Conservation (phyloP, 1,140 invertebrate species). For the Pygmarrhopalites habei region DNA sequence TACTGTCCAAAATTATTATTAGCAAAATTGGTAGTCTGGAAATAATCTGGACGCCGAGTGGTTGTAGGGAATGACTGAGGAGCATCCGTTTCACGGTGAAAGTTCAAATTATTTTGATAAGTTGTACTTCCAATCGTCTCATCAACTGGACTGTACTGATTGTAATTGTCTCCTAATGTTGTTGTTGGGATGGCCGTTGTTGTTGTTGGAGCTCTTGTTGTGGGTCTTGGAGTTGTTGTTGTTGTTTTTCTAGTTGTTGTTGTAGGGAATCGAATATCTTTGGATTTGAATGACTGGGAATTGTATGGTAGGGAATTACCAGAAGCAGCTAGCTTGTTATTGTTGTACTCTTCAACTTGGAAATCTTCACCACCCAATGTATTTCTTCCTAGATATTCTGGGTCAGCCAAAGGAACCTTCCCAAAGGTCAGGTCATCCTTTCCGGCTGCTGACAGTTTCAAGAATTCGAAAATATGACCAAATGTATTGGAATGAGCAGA, state of each 20-base stretch:
- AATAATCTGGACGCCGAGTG: slow-evolving; percentile 6
- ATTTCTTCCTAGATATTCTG: slow-evolving; percentile 33
- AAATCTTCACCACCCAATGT: slow-evolving; percentile 35
- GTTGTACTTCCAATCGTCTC: not conserved
- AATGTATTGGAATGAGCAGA: slow-evolving; percentile 24
- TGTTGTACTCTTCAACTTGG: slow-evolving; percentile 39
- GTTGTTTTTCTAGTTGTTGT: slow-evolving; percentile 8
- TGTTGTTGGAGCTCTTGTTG: slow-evolving; percentile 13
- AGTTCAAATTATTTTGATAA: slow-evolving; percentile 5
- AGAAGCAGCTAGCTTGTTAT: slow-evolving; percentile 33
- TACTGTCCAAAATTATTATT: not conserved
- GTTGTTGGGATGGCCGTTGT: not conserved
- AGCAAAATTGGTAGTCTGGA: slow-evolving; percentile 4
- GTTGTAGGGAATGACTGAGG: slow-evolving; percentile 10
- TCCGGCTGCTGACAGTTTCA: slow-evolving; percentile 25
- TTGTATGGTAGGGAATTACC: slow-evolving; percentile 26
- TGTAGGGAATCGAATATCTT: slow-evolving; percentile 17
- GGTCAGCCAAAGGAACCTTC: slow-evolving; percentile 17
- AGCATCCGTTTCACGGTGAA: slow-evolving; percentile 11
- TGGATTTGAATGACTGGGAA: slow-evolving; percentile 24
- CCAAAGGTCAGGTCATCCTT: slow-evolving; percentile 22
- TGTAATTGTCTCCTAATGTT: not conserved
- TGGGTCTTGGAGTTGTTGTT: slow-evolving; percentile 11
- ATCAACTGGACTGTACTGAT: not conserved
- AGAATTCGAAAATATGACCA: slow-evolving; percentile 36